Evolutionary conservation across 2,888 invertebrate species (phyloP), one percentile per base, ranked within the genome.

Genomic region (Nesidiocoris tenuis): DNA sequence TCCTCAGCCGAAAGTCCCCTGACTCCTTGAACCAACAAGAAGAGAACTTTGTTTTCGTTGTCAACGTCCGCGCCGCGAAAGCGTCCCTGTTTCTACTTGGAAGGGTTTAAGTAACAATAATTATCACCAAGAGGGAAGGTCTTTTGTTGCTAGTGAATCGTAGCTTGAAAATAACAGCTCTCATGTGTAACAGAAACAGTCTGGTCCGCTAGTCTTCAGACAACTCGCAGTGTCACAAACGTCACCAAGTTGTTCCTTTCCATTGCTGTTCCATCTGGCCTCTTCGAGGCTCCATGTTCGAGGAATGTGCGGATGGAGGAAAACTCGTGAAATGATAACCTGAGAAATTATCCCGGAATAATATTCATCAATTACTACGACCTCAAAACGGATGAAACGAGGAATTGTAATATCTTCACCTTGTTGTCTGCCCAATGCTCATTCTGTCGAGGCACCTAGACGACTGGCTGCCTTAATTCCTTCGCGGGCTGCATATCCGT

Each of bases 11-110:
- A n/a, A 23, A 16, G 19, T 59, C 23, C n/a, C n/a, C 59, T 9
- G 23, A 56, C 70, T 59, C 21, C 68, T 18, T 59, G 24, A 70
- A 59, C 70, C 61, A 70, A 70, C 70, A 70, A 39, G 56, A 70
- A 70, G 70, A 25, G 59, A 70, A 70, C 59, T 70, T 59, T 70
- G 70, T 70, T 70, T 70, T 70, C 59, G 70, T 70, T 70, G 70
- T 70, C 70, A 70, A 17, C 63, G 55, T 55, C 64, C 67, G 55
- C 23, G 67, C 39, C 39, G 39, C 39, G 67, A 67, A 67, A 67
- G 22, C 55, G 39, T 3, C 12, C 39, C 39, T 39, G 65, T 19
- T 65, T 65, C 65, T 24, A 24, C 65, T 19, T 22, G 56, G 55
- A 55, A 55, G 17, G 70, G 23, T 59, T 70, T 70, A 70, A 24